These are phyloP conservation scores for Gymnarchus niloticus DNA, from an alignment of 2,113 vertebrate species.

Conservation along the genomic window DNA sequence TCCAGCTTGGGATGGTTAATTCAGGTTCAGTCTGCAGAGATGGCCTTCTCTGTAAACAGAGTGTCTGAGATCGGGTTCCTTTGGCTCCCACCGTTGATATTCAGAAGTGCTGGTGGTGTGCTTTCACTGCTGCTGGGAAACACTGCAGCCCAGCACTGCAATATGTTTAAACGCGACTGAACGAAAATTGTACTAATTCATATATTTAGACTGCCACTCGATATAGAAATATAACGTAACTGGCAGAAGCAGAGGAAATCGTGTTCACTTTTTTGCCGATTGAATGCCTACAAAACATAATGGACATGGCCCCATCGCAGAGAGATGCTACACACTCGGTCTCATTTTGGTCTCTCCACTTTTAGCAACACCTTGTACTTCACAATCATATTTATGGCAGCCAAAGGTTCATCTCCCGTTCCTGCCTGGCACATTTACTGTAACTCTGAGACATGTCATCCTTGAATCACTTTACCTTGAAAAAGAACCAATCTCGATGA, in stretches of 20 bases:
- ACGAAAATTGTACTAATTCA: background rate
- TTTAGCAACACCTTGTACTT: background rate
- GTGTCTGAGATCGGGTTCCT: background rate
- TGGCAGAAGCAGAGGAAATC: background rate
- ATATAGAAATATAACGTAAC: background rate
- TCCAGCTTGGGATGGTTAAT: too few species aligned
- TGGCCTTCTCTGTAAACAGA: background rate
- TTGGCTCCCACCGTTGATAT: background rate
- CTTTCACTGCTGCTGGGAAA: background rate
- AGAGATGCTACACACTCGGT: background rate
- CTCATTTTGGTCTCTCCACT: conserved; percentile 1
- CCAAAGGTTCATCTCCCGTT: background rate
- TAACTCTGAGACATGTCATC: background rate
- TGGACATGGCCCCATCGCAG: background rate
- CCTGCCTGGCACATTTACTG: background rate
- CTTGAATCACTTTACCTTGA: conserved; percentile 14
- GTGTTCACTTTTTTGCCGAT: background rate
- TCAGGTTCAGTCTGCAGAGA: background rate
- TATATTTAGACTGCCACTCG: background rate
- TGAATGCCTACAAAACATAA: background rate
- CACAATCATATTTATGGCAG: background rate
- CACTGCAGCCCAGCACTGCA: background rate
- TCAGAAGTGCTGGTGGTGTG: background rate
- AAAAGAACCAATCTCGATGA: background rate
- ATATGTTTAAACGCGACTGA: background rate